These are phyloP conservation scores for Nephrocerus scutellatus DNA, from an alignment of 2,888 invertebrate genomes.

Conservation along the genomic window DNA sequence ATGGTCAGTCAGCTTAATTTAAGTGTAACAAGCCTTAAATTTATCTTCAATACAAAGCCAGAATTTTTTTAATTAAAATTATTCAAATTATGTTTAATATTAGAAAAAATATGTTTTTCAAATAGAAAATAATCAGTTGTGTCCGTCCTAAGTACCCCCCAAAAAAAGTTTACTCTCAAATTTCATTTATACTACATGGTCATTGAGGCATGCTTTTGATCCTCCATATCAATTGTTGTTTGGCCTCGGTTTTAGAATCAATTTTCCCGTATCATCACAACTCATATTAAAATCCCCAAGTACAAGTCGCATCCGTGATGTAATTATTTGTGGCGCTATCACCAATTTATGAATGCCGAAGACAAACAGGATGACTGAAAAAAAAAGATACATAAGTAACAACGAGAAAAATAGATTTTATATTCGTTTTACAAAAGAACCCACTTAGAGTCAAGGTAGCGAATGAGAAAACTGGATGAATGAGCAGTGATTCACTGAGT, in stretches of 20 bases:
- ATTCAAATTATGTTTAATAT: too few species aligned
- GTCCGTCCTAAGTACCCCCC: not conserved
- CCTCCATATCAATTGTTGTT: slow-evolving; percentile 47
- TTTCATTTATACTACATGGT: too few species aligned
- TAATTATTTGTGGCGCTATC: slow-evolving; percentile 93
- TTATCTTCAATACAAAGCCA: too few species aligned
- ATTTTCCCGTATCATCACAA: slow-evolving; percentile 93
- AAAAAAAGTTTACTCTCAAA: too few species aligned
- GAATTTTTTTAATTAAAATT: too few species aligned
- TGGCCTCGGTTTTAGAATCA: slow-evolving; percentile 86
- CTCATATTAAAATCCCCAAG: slow-evolving; percentile 96
- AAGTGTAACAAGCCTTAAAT: too few species aligned
- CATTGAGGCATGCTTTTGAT: too few species aligned
- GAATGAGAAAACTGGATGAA: slow-evolving; percentile 90
- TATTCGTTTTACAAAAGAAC: slow-evolving; percentile 23
- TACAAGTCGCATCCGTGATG: slow-evolving; percentile 81
- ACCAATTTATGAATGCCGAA: slow-evolving; percentile 93
- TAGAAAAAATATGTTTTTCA: too few species aligned
- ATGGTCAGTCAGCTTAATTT: too few species aligned
- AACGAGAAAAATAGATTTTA: not conserved
- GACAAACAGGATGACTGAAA: slow-evolving; percentile 74
- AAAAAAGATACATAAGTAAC: slow-evolving; percentile 4
- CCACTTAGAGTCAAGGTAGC: slow-evolving; percentile 77
- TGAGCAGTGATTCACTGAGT: slow-evolving; percentile 82
- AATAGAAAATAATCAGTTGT: slow-evolving; percentile 15